phyloP scores from a whole-genome alignment of 2,888 invertebrate species.

The Chesias legatella region DNA sequence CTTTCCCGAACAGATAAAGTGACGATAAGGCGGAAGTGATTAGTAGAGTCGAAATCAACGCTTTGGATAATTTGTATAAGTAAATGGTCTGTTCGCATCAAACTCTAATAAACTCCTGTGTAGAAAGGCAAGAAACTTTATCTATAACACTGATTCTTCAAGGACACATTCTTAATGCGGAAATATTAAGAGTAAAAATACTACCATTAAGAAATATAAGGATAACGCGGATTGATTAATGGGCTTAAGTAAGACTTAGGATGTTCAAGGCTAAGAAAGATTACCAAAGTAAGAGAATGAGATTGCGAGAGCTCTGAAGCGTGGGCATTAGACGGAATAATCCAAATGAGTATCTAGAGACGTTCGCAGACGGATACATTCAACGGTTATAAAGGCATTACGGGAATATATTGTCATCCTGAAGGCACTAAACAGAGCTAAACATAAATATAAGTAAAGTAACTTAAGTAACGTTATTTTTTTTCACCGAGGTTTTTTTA shows the following conservation, averaged over 20 bases:
- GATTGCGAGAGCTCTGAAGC: neutral
- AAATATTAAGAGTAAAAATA: neutral
- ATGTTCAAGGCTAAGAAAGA: neutral
- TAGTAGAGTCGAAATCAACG: slow-evolving; percentile 5
- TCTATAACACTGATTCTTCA: slow-evolving; percentile 3
- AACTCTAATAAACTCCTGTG: too few species aligned
- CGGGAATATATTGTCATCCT: slow-evolving; percentile 12
- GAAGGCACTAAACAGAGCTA: slow-evolving; percentile 1
- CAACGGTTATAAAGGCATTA: slow-evolving; percentile 9
- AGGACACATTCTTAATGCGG: neutral
- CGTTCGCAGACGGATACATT: slow-evolving; percentile 7
- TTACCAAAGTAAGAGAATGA: neutral
- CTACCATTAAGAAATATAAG: neutral
- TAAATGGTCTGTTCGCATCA: too few species aligned
- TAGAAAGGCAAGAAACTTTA: neutral
- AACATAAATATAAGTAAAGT: slow-evolving; percentile 3
- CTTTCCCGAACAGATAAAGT: too few species aligned
- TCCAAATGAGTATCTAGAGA: slow-evolving; percentile 5
- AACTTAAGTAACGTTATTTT: slow-evolving; percentile 8
- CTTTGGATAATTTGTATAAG: slow-evolving; percentile 9
- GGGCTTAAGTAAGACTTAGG: neutral
- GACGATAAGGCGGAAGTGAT: too few species aligned
- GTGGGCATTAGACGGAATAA: slow-evolving; percentile 5
- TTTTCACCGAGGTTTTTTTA: too few species aligned
- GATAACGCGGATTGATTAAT: neutral